Percentiles rank a stretch among this genome's conserved stretches.
phyloP scores from a whole-genome alignment of 1,140 invertebrate genomes.

The Drosophila pseudoananassae region DNA sequence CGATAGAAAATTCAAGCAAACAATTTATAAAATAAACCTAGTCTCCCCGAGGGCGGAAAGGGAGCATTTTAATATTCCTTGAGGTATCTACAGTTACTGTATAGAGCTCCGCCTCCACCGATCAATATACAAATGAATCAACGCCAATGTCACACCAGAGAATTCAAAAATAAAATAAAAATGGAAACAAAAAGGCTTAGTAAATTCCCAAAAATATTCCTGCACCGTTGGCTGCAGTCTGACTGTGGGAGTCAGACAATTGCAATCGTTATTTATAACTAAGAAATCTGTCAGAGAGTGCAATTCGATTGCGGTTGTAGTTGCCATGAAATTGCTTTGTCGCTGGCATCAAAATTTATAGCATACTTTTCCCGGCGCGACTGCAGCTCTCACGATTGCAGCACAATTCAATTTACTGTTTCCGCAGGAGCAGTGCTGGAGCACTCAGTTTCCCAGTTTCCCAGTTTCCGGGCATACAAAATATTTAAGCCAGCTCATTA shows the following conservation, averaged over 20 bases:
- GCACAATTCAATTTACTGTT: conserved; percentile 39
- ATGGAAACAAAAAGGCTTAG: background rate
- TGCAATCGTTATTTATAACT: conserved; percentile 52
- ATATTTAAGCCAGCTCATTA: conserved; percentile 72
- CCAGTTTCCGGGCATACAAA: conserved; percentile 27
- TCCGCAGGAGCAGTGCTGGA: conserved; percentile 5
- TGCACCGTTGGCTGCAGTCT: conserved; percentile 4
- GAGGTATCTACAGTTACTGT: conserved; percentile 5
- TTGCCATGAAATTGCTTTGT: conserved; percentile 48
- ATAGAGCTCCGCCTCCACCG: background rate
- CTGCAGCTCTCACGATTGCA: background rate
- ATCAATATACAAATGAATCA: conserved; percentile 35
- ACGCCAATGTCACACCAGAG: conserved; percentile 2
- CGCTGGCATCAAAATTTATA: conserved; percentile 46
- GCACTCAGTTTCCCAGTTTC: conserved; percentile 3
- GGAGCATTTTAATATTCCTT: background rate
- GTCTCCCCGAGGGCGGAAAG: background rate
- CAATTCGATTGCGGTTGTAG: conserved; percentile 48
- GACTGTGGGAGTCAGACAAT: conserved; percentile 19
- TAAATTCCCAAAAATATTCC: conserved; percentile 3
- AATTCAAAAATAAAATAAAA: background rate
- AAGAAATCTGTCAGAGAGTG: conserved; percentile 37
- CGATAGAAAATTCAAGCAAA: conserved; percentile 11
- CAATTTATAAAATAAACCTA: conserved; percentile 40
- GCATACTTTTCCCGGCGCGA: conserved; percentile 32